Evolutionary conservation across 37 sponge, comb jelly and placozoan species (phyloP), one percentile per base, ranked within the genome.

Genomic region (Eunapius fragilis): DNA sequence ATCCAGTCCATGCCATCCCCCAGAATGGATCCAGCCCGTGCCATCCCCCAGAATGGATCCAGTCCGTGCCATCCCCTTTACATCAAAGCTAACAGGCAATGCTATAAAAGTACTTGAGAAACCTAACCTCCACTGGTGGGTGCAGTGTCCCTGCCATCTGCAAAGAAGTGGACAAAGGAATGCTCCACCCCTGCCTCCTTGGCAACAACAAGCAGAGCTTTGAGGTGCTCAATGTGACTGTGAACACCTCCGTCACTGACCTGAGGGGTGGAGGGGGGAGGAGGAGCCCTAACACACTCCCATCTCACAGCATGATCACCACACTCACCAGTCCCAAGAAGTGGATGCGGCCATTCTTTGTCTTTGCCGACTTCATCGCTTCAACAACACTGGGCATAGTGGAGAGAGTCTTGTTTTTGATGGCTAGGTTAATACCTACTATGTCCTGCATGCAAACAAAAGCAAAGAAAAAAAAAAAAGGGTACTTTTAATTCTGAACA

Each of bases 231-330:
- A 25, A 98, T 98, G 74, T 98, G 98, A 72, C 95, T 92, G 84
- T 98, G 98, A 5, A 98, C 98, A 4, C 98, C 98, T 31, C 98
- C 98, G 87, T 98, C 96, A 77, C 96, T 96, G 28, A 90, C 91
- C 91, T 90, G 69, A 24, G 25, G 34, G 41, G 19, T 84, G n/a
- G 10, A 7, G 14, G 0, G 80, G 32, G 12, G 12, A 31, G 33
- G 17, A 30, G 31, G 67, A 28, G 25, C 26, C 7, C 19, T 82
- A 7, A 24, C n/a, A 37, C 48, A 19, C 77, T 19, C 77, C 33
- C 77, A 11, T 24, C 37, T 19, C 37, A 1, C 45, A 28, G n/a
- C 78, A 36, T 3, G 72, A n/a, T n/a, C 35, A 38, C 26, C 5
- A 22, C n/a, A 68, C 92, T 36, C 36, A 96, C 97, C 79, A 96